Evolutionary conservation across 2,113 vertebrate genomes (phyloP).

Genomic region (Quiscalus mexicanus): DNA sequence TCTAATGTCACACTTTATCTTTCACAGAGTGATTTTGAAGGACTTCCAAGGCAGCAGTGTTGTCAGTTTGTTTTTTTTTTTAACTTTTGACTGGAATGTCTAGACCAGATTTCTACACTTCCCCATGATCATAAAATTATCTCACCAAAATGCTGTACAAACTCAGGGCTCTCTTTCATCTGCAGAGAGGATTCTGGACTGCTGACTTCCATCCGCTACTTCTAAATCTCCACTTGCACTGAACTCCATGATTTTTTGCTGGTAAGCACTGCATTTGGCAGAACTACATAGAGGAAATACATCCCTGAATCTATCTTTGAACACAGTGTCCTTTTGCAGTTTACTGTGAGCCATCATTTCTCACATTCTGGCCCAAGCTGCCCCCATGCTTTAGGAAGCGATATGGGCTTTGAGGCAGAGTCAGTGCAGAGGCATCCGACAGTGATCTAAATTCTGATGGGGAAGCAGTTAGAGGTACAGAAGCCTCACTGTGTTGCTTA

Average conservation of each 20-base stretch:
- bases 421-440: fast-evolving
- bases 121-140: neutral
- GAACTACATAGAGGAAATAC: neutral
- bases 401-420: neutral
- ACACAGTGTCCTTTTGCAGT: neutral
- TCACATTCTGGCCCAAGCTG: neutral
- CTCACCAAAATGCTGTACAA: neutral
- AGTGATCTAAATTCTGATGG: neutral
- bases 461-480: neutral
- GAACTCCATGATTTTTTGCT: neutral
- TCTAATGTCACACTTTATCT: neutral
- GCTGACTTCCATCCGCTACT: neutral
- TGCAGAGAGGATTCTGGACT: neutral
- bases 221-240: neutral
- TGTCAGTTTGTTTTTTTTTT: neutral
- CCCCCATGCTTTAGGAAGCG: fast-evolving
- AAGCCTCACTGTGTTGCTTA: neutral
- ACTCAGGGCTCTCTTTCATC: constrained; percentile 29
- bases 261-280: neutral
- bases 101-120: constrained; percentile 6
- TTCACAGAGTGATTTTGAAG: constrained; percentile 5
- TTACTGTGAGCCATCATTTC: fast-evolving
- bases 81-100: neutral
- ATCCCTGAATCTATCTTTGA: neutral
- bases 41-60: neutral